Evolutionary conservation across 2,888 invertebrate genomes (phyloP).

Genomic region (Machimus rusticus): DNA sequence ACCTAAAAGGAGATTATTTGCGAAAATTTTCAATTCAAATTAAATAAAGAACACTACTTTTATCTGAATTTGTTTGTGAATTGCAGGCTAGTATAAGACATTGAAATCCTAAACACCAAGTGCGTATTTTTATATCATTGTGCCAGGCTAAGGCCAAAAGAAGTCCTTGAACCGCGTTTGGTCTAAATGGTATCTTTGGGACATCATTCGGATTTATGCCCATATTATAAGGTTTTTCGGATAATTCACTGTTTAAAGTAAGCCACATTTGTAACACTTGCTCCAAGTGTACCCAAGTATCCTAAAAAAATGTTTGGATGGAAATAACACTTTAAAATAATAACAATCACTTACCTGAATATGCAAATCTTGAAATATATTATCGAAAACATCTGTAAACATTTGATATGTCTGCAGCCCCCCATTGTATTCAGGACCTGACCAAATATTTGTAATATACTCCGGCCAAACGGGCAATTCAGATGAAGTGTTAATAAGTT

Average conservation of each 20-base stretch:
- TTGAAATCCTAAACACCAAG: conserved; percentile 79
- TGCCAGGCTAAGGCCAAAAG: conserved; percentile 72
- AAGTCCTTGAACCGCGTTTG: conserved; percentile 71
- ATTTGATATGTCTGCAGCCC: conserved; percentile 66
- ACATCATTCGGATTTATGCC: conserved; percentile 68
- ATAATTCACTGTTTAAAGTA: conserved; percentile 74
- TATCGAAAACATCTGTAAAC: conserved; percentile 74
- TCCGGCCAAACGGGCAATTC: conserved; percentile 63
- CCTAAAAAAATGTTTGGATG: conserved; percentile 60
- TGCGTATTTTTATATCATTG: conserved; percentile 73
- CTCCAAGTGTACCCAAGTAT: conserved; percentile 80
- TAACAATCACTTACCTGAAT: conserved; percentile 59
- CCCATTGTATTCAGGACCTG: conserved; percentile 65
- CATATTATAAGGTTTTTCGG: conserved; percentile 61
- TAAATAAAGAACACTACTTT: conserved; percentile 35
- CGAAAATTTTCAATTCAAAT: neutral
- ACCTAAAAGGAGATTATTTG: conserved; percentile 51
- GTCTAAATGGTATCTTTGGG: conserved; percentile 72
- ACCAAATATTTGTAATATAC: conserved; percentile 64
- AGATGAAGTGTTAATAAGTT: conserved; percentile 57
- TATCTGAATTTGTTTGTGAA: conserved; percentile 62
- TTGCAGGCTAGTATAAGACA: conserved; percentile 75
- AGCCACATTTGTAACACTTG: conserved; percentile 87
- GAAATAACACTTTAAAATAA: neutral
- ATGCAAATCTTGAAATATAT: conserved; percentile 73